phyloP scores from a whole-genome alignment of 2,888 invertebrate species.

The Cenopis cana region DNA sequence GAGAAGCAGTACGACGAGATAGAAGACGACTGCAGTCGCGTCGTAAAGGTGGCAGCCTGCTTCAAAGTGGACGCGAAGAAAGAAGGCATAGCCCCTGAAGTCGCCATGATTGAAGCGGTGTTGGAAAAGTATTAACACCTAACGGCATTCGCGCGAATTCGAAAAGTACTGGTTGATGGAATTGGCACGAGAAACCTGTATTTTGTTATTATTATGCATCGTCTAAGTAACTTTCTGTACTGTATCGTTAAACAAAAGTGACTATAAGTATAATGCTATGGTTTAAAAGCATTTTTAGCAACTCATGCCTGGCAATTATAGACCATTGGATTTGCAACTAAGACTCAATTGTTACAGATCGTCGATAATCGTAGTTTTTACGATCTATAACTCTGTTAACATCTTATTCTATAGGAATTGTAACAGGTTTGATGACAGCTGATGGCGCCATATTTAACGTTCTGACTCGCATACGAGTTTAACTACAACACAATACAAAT shows the following conservation, averaged over 20 bases:
- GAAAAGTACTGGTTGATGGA: neutral
- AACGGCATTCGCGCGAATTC: neutral
- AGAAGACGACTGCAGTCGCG: conserved; percentile 71
- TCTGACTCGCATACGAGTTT: too few relatives aligned
- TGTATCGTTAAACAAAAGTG: neutral
- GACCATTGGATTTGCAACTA: too few relatives aligned
- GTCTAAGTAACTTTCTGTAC: neutral
- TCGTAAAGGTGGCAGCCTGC: conserved; percentile 76
- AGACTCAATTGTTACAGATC: too few relatives aligned
- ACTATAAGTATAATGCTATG: neutral
- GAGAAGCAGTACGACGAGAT: conserved; percentile 71
- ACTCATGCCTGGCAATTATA: too few relatives aligned
- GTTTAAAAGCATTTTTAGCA: too few relatives aligned
- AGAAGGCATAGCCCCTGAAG: conserved; percentile 75
- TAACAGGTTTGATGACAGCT: too few relatives aligned
- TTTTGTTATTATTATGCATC: neutral
- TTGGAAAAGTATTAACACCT: conserved; percentile 66
- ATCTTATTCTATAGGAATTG: too few relatives aligned
- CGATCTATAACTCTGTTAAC: too few relatives aligned
- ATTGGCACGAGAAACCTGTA: neutral
- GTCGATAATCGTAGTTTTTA: too few relatives aligned
- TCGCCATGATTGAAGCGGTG: conserved; percentile 78
- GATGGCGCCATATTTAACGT: too few relatives aligned
- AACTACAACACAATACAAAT: too few relatives aligned
- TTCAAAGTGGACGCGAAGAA: conserved; percentile 70